phyloP scores from a whole-genome alignment of 2,113 vertebrate genomes.

The Meles meles region DNA sequence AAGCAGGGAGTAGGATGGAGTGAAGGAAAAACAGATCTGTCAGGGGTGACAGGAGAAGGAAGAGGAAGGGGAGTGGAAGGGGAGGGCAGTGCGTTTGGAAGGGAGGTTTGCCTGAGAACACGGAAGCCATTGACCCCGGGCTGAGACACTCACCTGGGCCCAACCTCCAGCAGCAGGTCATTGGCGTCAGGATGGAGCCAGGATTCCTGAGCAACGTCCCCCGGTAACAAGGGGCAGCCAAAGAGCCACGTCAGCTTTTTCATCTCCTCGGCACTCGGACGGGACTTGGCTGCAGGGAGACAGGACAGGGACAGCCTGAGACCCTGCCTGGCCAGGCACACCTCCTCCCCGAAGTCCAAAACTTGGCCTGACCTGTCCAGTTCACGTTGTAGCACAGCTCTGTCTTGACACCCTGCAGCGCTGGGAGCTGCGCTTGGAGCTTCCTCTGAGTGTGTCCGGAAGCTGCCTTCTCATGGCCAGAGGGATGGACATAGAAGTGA shows the following conservation, averaged over 20 bases:
- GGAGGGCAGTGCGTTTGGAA: not conserved
- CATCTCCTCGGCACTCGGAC: slow-evolving; percentile 78
- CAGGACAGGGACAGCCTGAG: not conserved
- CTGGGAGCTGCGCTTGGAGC: slow-evolving; percentile 78
- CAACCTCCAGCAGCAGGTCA: slow-evolving; percentile 89
- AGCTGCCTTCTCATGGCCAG: slow-evolving; percentile 74
- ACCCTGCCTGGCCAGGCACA: not conserved
- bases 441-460: slow-evolving; percentile 71
- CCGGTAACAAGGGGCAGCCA: slow-evolving; percentile 81
- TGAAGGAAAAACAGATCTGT: not conserved
- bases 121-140: not conserved
- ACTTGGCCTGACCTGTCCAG: slow-evolving; percentile 83
- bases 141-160: slow-evolving; percentile 85
- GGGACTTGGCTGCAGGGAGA: slow-evolving; percentile 73
- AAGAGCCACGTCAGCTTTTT: slow-evolving; percentile 89
- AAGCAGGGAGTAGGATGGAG: not conserved
- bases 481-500: slow-evolving; percentile 83
- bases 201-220: slow-evolving; percentile 80
- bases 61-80: not conserved
- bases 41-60: not conserved
- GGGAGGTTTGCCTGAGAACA: not conserved
- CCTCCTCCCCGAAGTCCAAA: not conserved
- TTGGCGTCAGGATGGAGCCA: slow-evolving; percentile 77
- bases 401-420: slow-evolving; percentile 72
- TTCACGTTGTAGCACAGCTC: slow-evolving; percentile 93